phyloP scores from a whole-genome alignment of 1,140 invertebrate genomes.

The Zaprionus camerounensis region DNA sequence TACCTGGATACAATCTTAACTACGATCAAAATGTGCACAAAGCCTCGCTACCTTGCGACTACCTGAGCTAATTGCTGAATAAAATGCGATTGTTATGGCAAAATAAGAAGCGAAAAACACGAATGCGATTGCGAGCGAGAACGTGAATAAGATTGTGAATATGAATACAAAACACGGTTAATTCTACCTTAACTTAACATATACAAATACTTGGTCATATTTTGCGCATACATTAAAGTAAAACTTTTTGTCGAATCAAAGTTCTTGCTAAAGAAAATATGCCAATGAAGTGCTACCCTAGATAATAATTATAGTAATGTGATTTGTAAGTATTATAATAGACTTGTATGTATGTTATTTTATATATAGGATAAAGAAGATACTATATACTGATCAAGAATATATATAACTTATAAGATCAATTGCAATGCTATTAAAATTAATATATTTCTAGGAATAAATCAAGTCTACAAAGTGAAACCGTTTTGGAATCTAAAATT shows the following conservation, averaged over 20 bases:
- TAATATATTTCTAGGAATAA: too few species aligned
- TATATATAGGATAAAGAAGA: too few species aligned
- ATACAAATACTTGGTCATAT: conserved; percentile 17
- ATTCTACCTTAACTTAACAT: conserved; percentile 23
- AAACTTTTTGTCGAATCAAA: not conserved
- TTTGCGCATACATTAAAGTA: conserved; percentile 46
- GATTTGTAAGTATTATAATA: too few species aligned
- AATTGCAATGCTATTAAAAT: too few species aligned
- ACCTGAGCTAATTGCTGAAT: conserved; percentile 47
- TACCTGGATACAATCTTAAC: conserved; percentile 49
- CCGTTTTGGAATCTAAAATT: not conserved
- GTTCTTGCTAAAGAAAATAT: too few species aligned
- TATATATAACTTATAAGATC: too few species aligned
- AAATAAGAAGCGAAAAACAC: conserved; percentile 19
- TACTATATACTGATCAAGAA: not conserved
- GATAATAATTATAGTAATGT: too few species aligned
- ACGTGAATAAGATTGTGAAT: conserved; percentile 2
- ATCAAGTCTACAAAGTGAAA: not conserved
- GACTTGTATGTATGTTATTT: too few species aligned
- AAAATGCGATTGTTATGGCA: conserved; percentile 51
- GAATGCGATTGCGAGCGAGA: conserved; percentile 5
- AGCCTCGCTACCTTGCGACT: conserved; percentile 25
- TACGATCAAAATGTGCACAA: conserved; percentile 40
- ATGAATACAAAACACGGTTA: conserved; percentile 10
- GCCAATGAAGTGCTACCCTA: too few species aligned